These are phyloP conservation scores for Galago senegalensis DNA, from an alignment of 2,797 vertebrate genomes.

Conservation along the genomic window DNA sequence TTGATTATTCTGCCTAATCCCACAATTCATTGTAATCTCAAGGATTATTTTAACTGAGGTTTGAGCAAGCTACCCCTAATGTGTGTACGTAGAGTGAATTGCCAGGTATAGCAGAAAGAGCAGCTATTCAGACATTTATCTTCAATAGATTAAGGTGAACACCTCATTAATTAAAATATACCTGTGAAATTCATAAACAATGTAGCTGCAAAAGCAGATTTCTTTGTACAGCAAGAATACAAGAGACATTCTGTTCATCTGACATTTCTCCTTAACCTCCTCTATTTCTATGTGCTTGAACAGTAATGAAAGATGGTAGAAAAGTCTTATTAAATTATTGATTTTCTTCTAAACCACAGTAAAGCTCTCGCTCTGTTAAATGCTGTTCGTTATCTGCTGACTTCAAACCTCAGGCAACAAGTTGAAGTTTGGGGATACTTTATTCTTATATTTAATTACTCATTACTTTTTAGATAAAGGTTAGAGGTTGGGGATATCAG, in stretches of 20 bases:
- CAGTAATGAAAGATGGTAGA: background rate
- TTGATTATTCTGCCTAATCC: background rate
- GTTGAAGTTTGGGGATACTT: background rate
- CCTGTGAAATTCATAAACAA: background rate
- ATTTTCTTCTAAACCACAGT: constrained; percentile 28
- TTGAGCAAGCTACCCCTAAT: background rate
- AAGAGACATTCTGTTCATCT: background rate
- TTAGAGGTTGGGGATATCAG: background rate
- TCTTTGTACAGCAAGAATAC: background rate
- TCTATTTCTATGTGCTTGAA: background rate
- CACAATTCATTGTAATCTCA: background rate
- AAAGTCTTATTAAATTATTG: constrained; percentile 19
- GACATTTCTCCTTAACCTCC: background rate
- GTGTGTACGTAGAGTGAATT: background rate
- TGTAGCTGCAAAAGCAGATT: constrained; percentile 32
- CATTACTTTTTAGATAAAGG: constrained; percentile 12
- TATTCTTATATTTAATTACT: background rate
- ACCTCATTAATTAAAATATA: background rate
- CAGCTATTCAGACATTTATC: background rate
- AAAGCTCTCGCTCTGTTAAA: background rate
- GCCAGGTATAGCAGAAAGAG: background rate
- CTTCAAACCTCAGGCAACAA: background rate
- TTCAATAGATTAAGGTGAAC: background rate
- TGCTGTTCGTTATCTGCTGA: background rate
- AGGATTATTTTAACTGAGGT: background rate